phyloP scores from a whole-genome alignment of 2,888 invertebrate species.

The Drosophila longiperda region DNA sequence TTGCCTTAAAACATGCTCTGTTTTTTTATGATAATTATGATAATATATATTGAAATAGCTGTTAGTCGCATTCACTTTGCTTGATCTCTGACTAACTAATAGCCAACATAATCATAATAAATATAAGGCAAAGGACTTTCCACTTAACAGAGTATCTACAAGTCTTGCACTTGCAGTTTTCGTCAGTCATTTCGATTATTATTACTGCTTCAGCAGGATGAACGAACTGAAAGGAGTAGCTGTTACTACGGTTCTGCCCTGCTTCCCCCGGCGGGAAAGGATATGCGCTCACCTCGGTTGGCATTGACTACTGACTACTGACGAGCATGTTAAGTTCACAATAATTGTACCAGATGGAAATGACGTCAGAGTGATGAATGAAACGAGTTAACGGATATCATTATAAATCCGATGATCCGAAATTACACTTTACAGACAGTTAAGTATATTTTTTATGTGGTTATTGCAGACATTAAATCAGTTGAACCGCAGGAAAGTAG shows the following conservation, averaged over 20 bases:
- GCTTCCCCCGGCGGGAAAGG: slow-evolving; percentile 33
- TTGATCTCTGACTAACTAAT: neutral
- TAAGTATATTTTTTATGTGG: slow-evolving; percentile 10
- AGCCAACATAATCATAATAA: neutral
- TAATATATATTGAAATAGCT: neutral
- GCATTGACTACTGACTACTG: slow-evolving; percentile 6
- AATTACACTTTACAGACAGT: slow-evolving; percentile 10
- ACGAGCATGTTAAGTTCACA: slow-evolving; percentile 19
- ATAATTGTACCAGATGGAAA: slow-evolving; percentile 21
- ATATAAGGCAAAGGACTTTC: neutral
- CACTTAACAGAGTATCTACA: neutral
- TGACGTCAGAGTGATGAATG: slow-evolving; percentile 13
- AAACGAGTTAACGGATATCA: slow-evolving; percentile 11
- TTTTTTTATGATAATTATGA: neutral
- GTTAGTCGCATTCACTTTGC: neutral
- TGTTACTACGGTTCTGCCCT: slow-evolving; percentile 35
- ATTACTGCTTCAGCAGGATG: slow-evolving; percentile 17
- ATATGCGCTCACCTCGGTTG: slow-evolving; percentile 39
- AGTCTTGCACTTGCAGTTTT: neutral
- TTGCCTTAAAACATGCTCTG: too few species aligned
- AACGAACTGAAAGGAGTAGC: slow-evolving; percentile 24
- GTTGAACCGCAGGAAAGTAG: neutral
- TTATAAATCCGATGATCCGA: slow-evolving; percentile 12
- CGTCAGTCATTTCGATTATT: slow-evolving; percentile 49
- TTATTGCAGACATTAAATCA: neutral